phyloP scores from a whole-genome alignment of 2,113 vertebrate genomes.

The Xerus inauris region DNA sequence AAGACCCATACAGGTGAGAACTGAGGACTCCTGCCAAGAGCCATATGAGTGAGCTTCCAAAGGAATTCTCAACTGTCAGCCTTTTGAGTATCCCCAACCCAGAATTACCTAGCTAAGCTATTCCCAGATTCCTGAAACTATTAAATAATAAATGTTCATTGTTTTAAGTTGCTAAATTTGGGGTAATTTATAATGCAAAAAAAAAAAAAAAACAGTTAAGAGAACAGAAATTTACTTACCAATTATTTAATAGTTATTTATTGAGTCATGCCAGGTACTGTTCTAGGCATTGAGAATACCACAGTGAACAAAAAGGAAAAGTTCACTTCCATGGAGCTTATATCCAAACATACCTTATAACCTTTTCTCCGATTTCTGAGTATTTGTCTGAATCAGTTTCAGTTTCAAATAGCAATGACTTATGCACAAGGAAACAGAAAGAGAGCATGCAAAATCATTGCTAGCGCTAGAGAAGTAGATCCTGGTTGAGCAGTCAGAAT shows the following conservation, averaged over 20 bases:
- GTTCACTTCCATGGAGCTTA: background rate
- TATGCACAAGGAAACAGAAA: background rate
- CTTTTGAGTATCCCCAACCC: too few species aligned
- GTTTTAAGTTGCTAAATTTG: background rate
- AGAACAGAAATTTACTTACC: background rate
- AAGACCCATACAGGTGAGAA: background rate
- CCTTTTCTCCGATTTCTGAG: background rate
- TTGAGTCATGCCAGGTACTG: background rate
- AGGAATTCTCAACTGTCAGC: too few species aligned
- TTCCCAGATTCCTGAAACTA: background rate
- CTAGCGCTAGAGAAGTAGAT: background rate
- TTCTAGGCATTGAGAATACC: background rate
- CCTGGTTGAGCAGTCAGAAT: background rate
- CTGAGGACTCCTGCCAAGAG: background rate
- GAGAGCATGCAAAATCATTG: background rate
- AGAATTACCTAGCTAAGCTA: background rate
- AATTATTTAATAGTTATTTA: background rate
- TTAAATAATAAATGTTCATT: background rate
- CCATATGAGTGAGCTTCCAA: background rate
- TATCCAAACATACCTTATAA: fast-evolving
- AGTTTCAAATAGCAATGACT: background rate
- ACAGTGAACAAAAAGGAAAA: background rate
- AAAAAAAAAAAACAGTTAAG: background rate
- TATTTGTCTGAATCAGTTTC: background rate
- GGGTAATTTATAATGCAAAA: background rate